Base-by-base conservation (phyloP, 2,113 vertebrate species). In the Caranx melampygus region DNA sequence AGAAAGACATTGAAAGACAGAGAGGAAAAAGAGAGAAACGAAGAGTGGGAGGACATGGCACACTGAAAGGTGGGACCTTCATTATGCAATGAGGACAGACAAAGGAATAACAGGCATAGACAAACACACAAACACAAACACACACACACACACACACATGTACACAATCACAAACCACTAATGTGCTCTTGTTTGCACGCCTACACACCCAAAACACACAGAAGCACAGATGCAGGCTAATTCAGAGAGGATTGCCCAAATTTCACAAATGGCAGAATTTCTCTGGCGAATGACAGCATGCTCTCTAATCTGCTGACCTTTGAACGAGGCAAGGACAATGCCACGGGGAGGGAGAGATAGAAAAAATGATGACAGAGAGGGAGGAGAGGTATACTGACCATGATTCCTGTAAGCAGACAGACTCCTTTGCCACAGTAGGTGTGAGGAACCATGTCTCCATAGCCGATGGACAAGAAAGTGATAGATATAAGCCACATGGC, bases 401-500 rank as follows among this genome's bases (percentile, higher is more conserved):
- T 99, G 92, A 99, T 99, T 88, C 98, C 98, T 0, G 98, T 99
- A 84, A 99, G 96, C n/a, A 99, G 96, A 75, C 98, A 99, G 66
- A 99, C 98, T 11, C 98, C 98, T 88, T 98, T 99, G 83, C 98
- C 98, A 60, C 98, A 99, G 95, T 99, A 99, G 6, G 98, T 99
- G 93, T 99, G 96, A 3, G 98, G 98, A 37, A 99, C 98, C 98
- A 99, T 99, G 90, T 99, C 98, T 11, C 98, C 98, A 0, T 99
- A 99, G 72, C 98, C 98, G 0, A 99, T 99, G 94, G 98, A 99
- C 64, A 99, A 94, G 93, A 99, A 99, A 7, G 98, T 99, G 94
- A 99, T 99, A 91, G 98, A 99, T 92, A 99, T 98, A 66, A 99
- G 96, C 98, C 98, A 99, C 98, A 99, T 99, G 87, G 98, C 98